These are phyloP conservation scores for Callimorpha dominula DNA, from an alignment of 2,888 invertebrate genomes.

Conservation along the genomic window DNA sequence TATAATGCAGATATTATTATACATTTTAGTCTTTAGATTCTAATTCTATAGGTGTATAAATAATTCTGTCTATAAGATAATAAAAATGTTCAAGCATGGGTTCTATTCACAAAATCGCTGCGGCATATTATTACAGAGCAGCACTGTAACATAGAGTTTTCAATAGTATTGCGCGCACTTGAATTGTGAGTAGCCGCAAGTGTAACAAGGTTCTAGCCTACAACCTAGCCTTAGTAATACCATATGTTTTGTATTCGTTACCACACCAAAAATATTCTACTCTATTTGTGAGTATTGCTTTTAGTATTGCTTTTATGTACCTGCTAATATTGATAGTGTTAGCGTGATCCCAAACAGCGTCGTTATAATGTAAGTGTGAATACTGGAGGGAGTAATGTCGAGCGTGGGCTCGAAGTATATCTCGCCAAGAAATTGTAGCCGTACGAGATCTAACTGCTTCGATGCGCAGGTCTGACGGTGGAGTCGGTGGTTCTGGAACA, in stretches of 20 bases:
- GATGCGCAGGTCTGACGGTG: constrained; percentile 76
- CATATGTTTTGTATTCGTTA: no score
- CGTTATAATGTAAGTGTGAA: constrained; percentile 65
- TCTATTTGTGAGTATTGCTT: neutral
- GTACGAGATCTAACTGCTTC: constrained; percentile 70
- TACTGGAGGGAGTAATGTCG: constrained; percentile 76
- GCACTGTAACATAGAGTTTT: no score
- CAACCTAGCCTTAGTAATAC: no score
- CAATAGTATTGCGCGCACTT: no score
- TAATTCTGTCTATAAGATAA: neutral
- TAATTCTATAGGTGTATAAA: neutral
- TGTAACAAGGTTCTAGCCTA: neutral
- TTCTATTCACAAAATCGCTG: neutral
- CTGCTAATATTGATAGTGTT: constrained; percentile 73
- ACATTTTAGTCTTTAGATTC: neutral
- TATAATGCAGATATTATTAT: neutral
- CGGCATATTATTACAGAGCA: neutral
- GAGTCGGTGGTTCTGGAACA: constrained; percentile 77
- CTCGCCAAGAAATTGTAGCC: constrained; percentile 74
- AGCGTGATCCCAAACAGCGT: constrained; percentile 75
- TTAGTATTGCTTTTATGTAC: constrained; percentile 48
- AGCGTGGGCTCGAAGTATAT: constrained; percentile 69
- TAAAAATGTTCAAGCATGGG: neutral
- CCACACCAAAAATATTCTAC: no score
- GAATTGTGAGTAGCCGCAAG: neutral